Evolutionary conservation across 2,113 vertebrate species (phyloP).

Genomic region (Actenoides lindsayi): DNA sequence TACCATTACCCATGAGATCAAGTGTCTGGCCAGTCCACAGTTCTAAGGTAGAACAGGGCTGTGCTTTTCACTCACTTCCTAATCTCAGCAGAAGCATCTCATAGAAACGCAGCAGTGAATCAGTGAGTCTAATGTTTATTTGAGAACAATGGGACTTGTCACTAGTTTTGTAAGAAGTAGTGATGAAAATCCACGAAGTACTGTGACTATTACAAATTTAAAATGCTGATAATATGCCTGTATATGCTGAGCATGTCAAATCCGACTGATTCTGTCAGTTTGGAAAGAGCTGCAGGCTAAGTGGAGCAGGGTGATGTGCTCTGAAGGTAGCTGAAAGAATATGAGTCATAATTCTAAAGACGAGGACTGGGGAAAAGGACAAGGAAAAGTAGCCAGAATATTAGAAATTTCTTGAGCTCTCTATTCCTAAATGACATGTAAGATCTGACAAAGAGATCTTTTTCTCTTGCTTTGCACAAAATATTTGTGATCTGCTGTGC

Average conservation of each 20-base stretch:
- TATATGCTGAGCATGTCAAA: neutral
- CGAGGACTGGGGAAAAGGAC: neutral
- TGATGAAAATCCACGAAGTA: neutral
- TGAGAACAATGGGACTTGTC: neutral
- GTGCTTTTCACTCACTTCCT: neutral
- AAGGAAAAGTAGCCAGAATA: neutral
- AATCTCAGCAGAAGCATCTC: neutral
- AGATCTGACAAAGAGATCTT: neutral
- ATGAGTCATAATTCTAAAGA: neutral
- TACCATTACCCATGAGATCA: neutral
- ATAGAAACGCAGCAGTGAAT: neutral
- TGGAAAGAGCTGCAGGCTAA: neutral
- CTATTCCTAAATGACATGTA: neutral
- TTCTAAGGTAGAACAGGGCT: neutral
- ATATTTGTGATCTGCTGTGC: neutral
- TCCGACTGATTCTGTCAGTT: neutral
- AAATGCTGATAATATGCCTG: neutral
- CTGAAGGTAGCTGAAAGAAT: neutral
- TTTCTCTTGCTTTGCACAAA: neutral
- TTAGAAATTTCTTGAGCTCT: neutral
- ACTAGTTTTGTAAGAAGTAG: neutral
- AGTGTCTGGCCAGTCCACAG: neutral
- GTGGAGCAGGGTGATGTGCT: neutral
- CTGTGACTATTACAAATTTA: neutral
- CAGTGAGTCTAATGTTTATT: neutral